A percentile compares a stretch with the other conserved stretches of the same genome.
Conservation (phyloP, 2,888 invertebrate species). For the Xanthia icteritia region DNA sequence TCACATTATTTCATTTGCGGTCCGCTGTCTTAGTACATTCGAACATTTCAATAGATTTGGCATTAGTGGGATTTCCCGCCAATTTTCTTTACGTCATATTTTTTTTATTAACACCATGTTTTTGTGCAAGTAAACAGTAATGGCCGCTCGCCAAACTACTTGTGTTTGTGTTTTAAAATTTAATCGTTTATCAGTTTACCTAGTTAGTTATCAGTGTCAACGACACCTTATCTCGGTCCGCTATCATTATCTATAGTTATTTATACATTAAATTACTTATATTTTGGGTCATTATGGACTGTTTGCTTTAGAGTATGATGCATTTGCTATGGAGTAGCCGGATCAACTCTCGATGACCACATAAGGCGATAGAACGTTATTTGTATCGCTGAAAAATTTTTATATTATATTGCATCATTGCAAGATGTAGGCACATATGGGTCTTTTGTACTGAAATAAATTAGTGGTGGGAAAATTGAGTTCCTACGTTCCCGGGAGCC, state of each 20-base stretch:
- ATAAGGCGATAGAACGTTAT: neutral
- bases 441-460: neutral
- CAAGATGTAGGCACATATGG: neutral
- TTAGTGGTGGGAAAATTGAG: neutral
- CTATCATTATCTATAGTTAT: constrained; percentile 78
- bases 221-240: constrained; percentile 80
- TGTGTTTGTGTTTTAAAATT: constrained; percentile 63
- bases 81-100: constrained; percentile 21
- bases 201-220: constrained; percentile 82
- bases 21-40: neutral
- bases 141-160: constrained; percentile 46
- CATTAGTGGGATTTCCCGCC: constrained; percentile 27
- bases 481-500: neutral
- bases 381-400: neutral
- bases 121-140: constrained; percentile 40
- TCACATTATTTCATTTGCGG: neutral
- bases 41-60: constrained; percentile 5
- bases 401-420: neutral
- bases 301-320: constrained; percentile 58
- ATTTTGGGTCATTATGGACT: constrained; percentile 79
- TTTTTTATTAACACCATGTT: constrained; percentile 4
- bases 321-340: constrained; percentile 17
- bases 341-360: neutral
- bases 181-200: constrained; percentile 76
- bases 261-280: constrained; percentile 70